Evolutionary conservation across 2,797 vertebrate genomes (phyloP), one percentile per base, ranked within the genome.

Genomic region (Mormyrus hasselquistii): DNA sequence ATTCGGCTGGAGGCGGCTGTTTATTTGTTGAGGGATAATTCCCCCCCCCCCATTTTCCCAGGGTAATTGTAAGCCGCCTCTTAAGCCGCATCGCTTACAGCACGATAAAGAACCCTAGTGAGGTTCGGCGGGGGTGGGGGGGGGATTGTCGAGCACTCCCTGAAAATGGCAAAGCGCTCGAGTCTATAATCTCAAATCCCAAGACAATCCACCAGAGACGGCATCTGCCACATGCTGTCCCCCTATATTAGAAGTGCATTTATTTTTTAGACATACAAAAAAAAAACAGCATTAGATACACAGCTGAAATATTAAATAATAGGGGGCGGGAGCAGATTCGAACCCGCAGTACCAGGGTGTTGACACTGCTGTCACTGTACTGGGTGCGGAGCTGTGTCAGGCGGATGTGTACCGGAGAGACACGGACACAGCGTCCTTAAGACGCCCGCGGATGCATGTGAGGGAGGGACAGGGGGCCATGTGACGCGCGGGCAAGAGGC

Each of bases 151-250:
- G 34, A 76, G 69, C 34, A 7, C 38, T 82, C 38, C 38, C 41
- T 44, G 29, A 47, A 47, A 82, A 47, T 9, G 14, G 76, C 34
- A 82, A 82, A n/a, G 19, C 38, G 19, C 34, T 47, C 2, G 19
- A 82, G 76, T 47, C 41, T 82, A 82, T 82, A 41, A 82, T 82
- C 73, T 79, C 34, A 79, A 79, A 79, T 79, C 41, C 73, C 73
- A 79, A 44, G 73, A 44, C 38, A 79, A 19, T 19, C 16, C 73
- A 79, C 73, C 19, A 79, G 16, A 79, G 38, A 2, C 73, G n/a
- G 19, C 16, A 79, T 79, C 16, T 79, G 19, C 38, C 73, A n/a
- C 41, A n/a, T n/a, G 73, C 41, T 9, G 19, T 3, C 19, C 44
- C 41, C 38, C 38, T 44, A 8, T 79, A 79, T 44, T 19, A 79